Evolutionary conservation across 2,797 vertebrate genomes (phyloP), one percentile per base, ranked within the genome.

Genomic region (Pseudotriccus pelzelni): DNA sequence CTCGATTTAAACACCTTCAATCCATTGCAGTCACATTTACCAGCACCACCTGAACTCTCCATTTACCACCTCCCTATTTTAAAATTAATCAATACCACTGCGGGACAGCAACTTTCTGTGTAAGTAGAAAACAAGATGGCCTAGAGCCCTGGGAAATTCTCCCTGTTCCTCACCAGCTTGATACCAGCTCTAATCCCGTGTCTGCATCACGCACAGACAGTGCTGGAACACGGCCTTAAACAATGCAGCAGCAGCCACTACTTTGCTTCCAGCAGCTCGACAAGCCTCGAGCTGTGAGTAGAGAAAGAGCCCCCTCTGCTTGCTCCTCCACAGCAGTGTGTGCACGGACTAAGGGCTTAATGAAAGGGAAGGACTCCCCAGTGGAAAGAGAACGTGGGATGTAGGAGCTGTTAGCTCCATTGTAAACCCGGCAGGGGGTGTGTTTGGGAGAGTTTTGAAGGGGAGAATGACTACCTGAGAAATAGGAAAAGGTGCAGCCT

Each of bases 281-380:
- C 64, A 36, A 94, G 93, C 85, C 78, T 91, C 0, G 64, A 95
- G 92, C 83, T 1, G 20, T 64, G 68, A 89, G 56, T 50, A 91
- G 94, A 90, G 96, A 96, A 96, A 96, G 95, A 95, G 87, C 91
- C 91, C 83, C 93, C 93, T 93, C 93, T 87, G 88, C 93, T 96
- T 94, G 93, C 90, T 94, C 82, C 85, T 93, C 58, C 20, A 83
- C 56, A 69, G 94, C 92, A 94, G 68, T 21, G 60, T 74, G 63
- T 56, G 89, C 22, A 32, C 2, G 6, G 50, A 89, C 22, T 8
- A 18, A 89, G 79, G 13, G 23, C 27, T 91, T 93, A 37, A 92
- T 18, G 43, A 1, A 66, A 41, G 68, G 85, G 39, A 83, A 84
- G 56, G 9, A 37, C 24, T 39, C 64, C 37, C 73, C 63, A 59